Evolutionary conservation across 1,140 invertebrate genomes (phyloP), one percentile per base, ranked within the genome.

Genomic region (Diabrotica virgifera): DNA sequence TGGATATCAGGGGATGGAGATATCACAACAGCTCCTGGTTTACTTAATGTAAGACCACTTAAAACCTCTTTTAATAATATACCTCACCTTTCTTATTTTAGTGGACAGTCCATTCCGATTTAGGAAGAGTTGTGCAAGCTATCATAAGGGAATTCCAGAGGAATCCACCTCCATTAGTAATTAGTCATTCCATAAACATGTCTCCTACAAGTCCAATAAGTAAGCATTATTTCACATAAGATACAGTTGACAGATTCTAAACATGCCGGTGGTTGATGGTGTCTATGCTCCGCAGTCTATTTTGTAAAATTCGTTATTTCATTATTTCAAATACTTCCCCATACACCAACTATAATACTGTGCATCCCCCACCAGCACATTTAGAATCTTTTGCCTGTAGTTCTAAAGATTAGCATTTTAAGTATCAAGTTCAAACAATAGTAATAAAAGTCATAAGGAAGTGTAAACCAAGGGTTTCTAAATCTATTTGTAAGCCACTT

Each of bases 111-210:
- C 88, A 91, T 78, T 90, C 89, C 52, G 90, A 92, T 80, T 82
- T 92, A 62, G 90, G 90, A 13, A 82, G 89, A 63, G 87, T 92
- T 46, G 90, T 91, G 2, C 89, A 91, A 77, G 89, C 86, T 9
- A 88, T 91, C 51, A 89, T 90, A 63, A 80, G 90, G 72, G 90
- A 91, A 77, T 90, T 90, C 70, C 87, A 89, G 76, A 84, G 85
- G 73, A 85, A 84, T 75, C 86, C 86, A 52, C 86, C 86, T 4
- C 77, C 79, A 60, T 72, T 84, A 62, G 60, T 77, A 65, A 77
- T 79, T 63, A 80, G 83, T 52, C 50, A 60, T 60, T 59, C 36
- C 7, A 56, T 53, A 67, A 78, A 76, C 37, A 71, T 76, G 56
- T 73, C 74, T 8, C 72, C 79, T 50, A 75, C 76, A 60, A 70